phyloP scores from a whole-genome alignment of 2,113 vertebrate genomes.

The Cairina moschata region DNA sequence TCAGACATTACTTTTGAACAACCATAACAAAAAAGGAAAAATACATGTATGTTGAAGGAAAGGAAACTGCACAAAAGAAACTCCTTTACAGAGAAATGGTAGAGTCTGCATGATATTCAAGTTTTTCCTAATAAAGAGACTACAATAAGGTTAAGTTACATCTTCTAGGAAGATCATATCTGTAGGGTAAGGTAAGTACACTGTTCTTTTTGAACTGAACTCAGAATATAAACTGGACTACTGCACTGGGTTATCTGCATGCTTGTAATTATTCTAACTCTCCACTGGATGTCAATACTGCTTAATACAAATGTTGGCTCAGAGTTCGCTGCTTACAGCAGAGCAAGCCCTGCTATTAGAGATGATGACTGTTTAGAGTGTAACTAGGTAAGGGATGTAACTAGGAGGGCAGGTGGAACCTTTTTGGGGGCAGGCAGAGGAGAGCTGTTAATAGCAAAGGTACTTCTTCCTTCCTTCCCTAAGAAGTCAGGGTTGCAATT shows the following conservation, averaged over 20 bases:
- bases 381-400: background rate
- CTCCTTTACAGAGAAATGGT: background rate
- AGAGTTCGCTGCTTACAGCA: background rate
- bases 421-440: background rate
- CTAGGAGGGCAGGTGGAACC: background rate
- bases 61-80: background rate
- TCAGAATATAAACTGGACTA: background rate
- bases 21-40: background rate
- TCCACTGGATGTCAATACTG: slow-evolving; percentile 84
- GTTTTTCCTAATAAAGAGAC: background rate
- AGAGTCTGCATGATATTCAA: background rate
- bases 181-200: background rate
- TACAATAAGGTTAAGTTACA: background rate
- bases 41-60: background rate
- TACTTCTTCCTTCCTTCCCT: background rate
- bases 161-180: background rate
- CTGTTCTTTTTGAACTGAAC: background rate
- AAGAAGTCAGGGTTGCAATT: background rate
- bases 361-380: background rate
- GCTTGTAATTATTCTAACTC: slow-evolving; percentile 77
- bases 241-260: background rate
- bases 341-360: background rate
- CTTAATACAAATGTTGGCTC: slow-evolving; percentile 72
- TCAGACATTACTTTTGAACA: background rate
- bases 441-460: background rate